Evolutionary conservation across 2,797 vertebrate genomes (phyloP).

Genomic region (Serranus cabrilla): DNA sequence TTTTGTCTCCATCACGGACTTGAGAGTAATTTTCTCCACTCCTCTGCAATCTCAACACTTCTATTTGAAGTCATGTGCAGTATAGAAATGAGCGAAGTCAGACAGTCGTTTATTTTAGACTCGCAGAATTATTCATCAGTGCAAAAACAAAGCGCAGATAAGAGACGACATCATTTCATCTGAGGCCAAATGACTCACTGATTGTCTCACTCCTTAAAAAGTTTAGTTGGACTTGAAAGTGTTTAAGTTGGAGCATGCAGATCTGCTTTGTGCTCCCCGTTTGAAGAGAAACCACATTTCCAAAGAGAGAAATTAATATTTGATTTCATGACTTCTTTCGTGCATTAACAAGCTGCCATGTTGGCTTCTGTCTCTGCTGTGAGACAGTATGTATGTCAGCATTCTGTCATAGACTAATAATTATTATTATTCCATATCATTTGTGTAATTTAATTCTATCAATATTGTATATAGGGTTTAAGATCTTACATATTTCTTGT

Average conservation of each 20-base stretch:
- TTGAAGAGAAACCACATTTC: conserved; percentile 6
- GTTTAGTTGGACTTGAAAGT: neutral
- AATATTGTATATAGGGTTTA: too few relatives aligned
- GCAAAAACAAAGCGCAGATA: conserved; percentile 20
- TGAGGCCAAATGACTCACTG: conserved; percentile 31
- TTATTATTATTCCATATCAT: too few relatives aligned
- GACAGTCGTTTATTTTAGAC: conserved; percentile 42
- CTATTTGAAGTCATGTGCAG: conserved; percentile 12
- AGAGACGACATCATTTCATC: conserved; percentile 18
- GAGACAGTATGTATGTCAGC: neutral
- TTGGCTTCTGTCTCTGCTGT: neutral
- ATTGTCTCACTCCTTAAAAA: conserved; percentile 20
- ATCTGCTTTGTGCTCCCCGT: conserved; percentile 11
- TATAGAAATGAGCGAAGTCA: conserved; percentile 18
- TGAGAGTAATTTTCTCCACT: conserved; percentile 23
- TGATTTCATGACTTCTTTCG: neutral
- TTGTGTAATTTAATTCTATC: too few relatives aligned
- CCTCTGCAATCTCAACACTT: conserved; percentile 18
- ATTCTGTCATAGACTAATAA: too few relatives aligned
- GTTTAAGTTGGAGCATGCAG: neutral
- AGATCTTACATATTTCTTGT: too few relatives aligned
- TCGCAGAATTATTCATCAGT: conserved; percentile 46
- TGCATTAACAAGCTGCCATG: neutral
- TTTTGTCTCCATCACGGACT: conserved; percentile 13
- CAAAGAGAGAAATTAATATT: neutral